Conservation (phyloP, 2,113 vertebrate species). For the Casuarius casuarius region DNA sequence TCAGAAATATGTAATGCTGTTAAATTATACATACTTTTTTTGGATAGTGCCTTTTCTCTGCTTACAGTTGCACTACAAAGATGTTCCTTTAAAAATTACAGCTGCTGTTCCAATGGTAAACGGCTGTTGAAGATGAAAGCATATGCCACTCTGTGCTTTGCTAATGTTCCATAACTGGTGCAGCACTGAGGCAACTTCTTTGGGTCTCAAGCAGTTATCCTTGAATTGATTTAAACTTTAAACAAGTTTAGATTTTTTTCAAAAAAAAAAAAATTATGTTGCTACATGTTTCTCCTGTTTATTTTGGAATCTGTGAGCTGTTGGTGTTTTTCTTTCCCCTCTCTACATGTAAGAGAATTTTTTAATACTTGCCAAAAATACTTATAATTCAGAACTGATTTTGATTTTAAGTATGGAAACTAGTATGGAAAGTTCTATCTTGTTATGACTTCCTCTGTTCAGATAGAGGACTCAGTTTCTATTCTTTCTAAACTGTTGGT, state of each 20-base stretch:
- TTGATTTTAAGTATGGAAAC: not conserved
- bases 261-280: not conserved
- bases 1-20: not conserved
- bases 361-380: not conserved
- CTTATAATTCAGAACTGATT: not conserved
- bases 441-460: not conserved
- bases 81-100: conserved; percentile 83
- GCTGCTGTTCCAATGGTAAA: conserved; percentile 84
- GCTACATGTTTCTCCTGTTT: conserved; percentile 1
- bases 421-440: not conserved
- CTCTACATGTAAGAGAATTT: not conserved
- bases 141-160: conserved; percentile 1
- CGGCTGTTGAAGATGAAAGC: conserved; percentile 14
- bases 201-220: conserved; percentile 9
- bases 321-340: not conserved
- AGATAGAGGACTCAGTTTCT: not conserved
- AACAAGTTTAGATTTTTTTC: not conserved
- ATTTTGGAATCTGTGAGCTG: conserved; percentile 15
- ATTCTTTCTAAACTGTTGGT: not conserved
- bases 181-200: conserved; percentile 31
- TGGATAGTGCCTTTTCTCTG: conserved; percentile 64
- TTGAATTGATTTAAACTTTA: not conserved
- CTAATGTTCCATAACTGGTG: conserved; percentile 26
- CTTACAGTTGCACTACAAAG: not conserved
- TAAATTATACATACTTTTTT: conserved; percentile 8